These are phyloP conservation scores for Bombyx mori DNA, from an alignment of 1,140 invertebrate species.

Conservation along the genomic window ASM3026992v2 NC_085111.1:14563001-14563500, in stretches of 20 bases:
- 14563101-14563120: too few relatives aligned
- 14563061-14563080: too few relatives aligned
- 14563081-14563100: too few relatives aligned
- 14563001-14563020: too few relatives aligned
- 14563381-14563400: background rate
- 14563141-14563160: too few relatives aligned
- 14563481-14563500: background rate
- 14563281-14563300: background rate
- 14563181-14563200: too few relatives aligned
- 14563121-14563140: too few relatives aligned
- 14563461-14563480: background rate
- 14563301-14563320: constrained; percentile 2
- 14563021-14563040: too few relatives aligned
- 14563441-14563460: background rate
- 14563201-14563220: too few relatives aligned
- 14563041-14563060: too few relatives aligned
- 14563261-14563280: background rate
- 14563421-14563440: background rate
- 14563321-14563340: background rate
- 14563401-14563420: background rate
- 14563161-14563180: too few relatives aligned
- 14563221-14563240: too few relatives aligned
- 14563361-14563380: background rate
- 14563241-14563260: background rate
- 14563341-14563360: background rate